Evolutionary conservation across 2,113 vertebrate species (phyloP), one percentile per base, ranked within the genome.

Genomic region (Pelecanoides urinatrix): DNA sequence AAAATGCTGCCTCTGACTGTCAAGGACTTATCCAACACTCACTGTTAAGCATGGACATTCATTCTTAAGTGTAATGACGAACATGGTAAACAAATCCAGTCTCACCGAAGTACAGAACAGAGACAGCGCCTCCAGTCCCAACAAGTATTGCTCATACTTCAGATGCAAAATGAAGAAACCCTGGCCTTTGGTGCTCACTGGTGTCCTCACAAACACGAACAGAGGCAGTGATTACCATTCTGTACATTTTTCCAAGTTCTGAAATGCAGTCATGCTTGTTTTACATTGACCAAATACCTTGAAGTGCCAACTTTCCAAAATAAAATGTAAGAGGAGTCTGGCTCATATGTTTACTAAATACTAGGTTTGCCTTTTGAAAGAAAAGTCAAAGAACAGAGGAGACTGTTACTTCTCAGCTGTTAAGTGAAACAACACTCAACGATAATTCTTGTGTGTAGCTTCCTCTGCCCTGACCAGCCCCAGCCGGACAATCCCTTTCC

Each of bases 351-450:
- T 97, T 94, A 86, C 73, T 95, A 93, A 97, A 92, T 47, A 88
- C 27, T 61, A 96, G 34, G 55, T 80, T 80, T 65, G 21, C 30
- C 42, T 92, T 96, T 96, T 89, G 53, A 94, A 95, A 95, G 67
- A 72, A 77, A 86, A 97, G 68, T 47, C 22, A 78, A 89, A 62
- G 19, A 91, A 72, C 19, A 74, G 34, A 9, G 3, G 11, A 90
- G 9, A 56, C 34, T 55, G 52, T 68, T 95, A 88, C 42, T 93
- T 94, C 66, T 32, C 61, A 88, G 71, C 67, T 93, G 61, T 77
- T 96, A 96, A 95, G 74, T 87, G 78, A 98, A 97, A 97, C 74
- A 96, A 92, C 82, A 71, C 62, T 80, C 73, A 96, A 94, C 63
- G 96, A 44, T 65, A 94, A 83, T 96, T 89, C 72, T 87, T 93